Percentiles rank a stretch among this genome's conserved stretches.
phyloP scores from a whole-genome alignment of 2,113 vertebrate species.

The Abramis brama region DNA sequence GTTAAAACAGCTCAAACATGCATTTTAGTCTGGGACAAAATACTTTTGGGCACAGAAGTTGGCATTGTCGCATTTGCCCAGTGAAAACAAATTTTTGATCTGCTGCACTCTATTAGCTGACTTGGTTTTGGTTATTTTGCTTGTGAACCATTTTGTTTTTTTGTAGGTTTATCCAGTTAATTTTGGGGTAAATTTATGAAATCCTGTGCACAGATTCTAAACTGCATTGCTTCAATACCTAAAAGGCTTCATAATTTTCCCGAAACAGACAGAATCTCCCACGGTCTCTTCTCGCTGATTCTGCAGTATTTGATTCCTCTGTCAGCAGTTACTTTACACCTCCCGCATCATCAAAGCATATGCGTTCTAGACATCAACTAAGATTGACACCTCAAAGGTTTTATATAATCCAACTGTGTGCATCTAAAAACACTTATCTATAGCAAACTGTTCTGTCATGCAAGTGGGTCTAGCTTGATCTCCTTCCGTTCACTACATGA shows the following conservation, averaged over 20 bases:
- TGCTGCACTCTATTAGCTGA: background rate
- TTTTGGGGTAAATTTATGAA: background rate
- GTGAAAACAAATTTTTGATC: background rate
- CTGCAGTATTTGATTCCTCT: background rate
- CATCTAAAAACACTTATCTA: background rate
- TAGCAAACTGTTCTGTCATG: background rate
- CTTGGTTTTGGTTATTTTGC: no score
- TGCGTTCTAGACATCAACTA: background rate
- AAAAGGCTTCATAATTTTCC: background rate
- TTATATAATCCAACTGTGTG: background rate
- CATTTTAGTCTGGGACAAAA: no score
- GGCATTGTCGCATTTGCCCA: background rate
- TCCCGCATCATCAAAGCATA: background rate
- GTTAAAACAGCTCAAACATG: no score
- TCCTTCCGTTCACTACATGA: background rate
- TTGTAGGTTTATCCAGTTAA: background rate
- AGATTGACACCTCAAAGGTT: background rate
- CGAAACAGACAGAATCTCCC: background rate
- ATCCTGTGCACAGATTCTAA: background rate
- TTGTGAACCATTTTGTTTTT: background rate
- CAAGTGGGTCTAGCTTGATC: background rate
- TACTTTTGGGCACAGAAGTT: background rate
- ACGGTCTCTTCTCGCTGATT: background rate
- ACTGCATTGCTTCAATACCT: background rate
- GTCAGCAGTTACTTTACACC: conserved; percentile 1